Percentiles rank a stretch among this genome's conserved stretches.
These are phyloP conservation scores for Hoplostethus atlanticus DNA, from an alignment of 2,797 vertebrate species.

Conservation along the genomic window DNA sequence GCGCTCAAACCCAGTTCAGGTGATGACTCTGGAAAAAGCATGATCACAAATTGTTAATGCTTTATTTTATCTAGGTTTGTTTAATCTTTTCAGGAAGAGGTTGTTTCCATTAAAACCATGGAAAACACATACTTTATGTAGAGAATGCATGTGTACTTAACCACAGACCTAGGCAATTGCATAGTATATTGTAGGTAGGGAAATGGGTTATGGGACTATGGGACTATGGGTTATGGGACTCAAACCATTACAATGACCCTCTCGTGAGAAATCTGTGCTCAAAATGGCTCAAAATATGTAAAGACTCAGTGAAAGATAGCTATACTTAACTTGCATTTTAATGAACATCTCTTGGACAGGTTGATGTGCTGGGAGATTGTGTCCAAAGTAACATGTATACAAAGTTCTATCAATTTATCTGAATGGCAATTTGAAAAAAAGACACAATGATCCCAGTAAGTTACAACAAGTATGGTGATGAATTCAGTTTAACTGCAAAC, in stretches of 20 bases:
- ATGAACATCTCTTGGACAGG: background rate
- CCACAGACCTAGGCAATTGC: too few relatives aligned
- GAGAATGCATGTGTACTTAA: too few relatives aligned
- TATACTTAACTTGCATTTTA: background rate
- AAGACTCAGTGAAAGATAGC: background rate
- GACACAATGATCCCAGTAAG: too few relatives aligned
- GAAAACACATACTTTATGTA: background rate
- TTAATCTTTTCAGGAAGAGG: background rate
- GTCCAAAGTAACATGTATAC: background rate
- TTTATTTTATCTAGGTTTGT: background rate
- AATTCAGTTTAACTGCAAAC: too few relatives aligned
- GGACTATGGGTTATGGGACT: background rate
- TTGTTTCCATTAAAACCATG: background rate
- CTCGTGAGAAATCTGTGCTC: background rate
- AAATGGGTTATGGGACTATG: background rate
- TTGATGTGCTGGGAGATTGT: background rate
- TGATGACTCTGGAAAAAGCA: slow-evolving; percentile 55
- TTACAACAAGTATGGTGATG: too few relatives aligned
- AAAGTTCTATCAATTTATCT: background rate
- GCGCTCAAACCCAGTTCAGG: slow-evolving; percentile 80
- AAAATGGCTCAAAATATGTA: background rate
- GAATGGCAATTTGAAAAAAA: too few relatives aligned
- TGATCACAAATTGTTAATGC: background rate
- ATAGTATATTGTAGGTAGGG: background rate
- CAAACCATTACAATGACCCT: too few relatives aligned